phyloP scores from a whole-genome alignment of 1,140 invertebrate genomes.

The Scaptomyza graminum region DNA sequence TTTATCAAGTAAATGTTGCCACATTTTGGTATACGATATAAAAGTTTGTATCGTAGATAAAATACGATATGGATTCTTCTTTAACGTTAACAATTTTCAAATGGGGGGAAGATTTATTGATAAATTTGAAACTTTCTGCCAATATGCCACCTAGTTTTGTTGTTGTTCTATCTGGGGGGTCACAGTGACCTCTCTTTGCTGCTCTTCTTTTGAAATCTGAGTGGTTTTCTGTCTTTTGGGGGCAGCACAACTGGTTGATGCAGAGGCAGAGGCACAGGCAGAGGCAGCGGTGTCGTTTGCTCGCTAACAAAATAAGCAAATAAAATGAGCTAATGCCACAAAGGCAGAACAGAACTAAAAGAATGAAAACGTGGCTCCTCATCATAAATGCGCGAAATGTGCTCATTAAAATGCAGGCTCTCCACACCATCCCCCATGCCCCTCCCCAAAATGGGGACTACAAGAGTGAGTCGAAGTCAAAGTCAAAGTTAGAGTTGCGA shows the following conservation, averaged over 20 bases:
- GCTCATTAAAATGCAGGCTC: conserved; percentile 78
- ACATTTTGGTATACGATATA: no score
- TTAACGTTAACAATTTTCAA: no score
- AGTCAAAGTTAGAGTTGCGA: conserved; percentile 9
- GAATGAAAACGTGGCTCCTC: conserved; percentile 26
- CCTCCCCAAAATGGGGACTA: neutral
- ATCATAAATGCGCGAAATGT: conserved; percentile 81
- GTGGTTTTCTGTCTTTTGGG: conserved; percentile 41
- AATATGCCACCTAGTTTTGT: conserved; percentile 13
- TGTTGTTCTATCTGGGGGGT: conserved; percentile 44
- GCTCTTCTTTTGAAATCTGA: conserved; percentile 65
- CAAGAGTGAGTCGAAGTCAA: neutral
- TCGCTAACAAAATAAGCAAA: conserved; percentile 78
- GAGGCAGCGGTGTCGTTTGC: conserved; percentile 43
- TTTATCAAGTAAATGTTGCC: no score
- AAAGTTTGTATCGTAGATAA: no score
- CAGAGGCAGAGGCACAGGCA: neutral
- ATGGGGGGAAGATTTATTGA: conserved; percentile 9
- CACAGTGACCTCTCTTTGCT: conserved; percentile 44
- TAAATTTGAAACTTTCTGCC: conserved; percentile 11
- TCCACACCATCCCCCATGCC: neutral
- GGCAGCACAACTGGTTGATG: neutral
- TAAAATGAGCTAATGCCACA: conserved; percentile 74
- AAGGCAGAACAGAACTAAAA: conserved; percentile 11
- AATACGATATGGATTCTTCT: neutral